These are phyloP conservation scores for Nannobrachium achirus DNA, from an alignment of 2,113 vertebrate genomes.

Conservation along the genomic window DNA sequence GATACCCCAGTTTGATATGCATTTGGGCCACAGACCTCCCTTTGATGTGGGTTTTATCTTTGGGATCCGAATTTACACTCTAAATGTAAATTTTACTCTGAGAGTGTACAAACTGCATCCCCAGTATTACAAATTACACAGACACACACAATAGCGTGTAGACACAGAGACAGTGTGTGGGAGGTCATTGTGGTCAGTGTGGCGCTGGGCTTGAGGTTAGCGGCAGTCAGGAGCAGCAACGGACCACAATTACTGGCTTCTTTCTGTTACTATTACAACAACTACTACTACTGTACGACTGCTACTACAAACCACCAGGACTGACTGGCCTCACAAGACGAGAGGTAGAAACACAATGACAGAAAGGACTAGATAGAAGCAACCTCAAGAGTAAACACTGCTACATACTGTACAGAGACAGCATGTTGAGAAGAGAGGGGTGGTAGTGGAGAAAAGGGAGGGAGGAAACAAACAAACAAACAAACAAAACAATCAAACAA, in stretches of 20 bases:
- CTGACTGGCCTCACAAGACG: slow-evolving; percentile 16
- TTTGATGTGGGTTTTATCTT: too few relatives aligned
- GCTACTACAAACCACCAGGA: slow-evolving; percentile 46
- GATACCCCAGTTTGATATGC: too few relatives aligned
- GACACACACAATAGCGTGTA: slow-evolving; percentile 29
- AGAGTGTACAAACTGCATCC: too few relatives aligned
- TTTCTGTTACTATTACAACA: slow-evolving; percentile 37
- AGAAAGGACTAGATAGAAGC: neutral
- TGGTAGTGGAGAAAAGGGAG: slow-evolving; percentile 1
- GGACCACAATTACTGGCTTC: slow-evolving; percentile 54
- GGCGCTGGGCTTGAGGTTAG: slow-evolving; percentile 58
- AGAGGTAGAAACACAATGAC: slow-evolving; percentile 24
- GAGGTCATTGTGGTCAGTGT: slow-evolving; percentile 67
- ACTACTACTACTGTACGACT: slow-evolving; percentile 13
- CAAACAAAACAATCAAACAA: neutral
- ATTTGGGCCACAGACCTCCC: too few relatives aligned
- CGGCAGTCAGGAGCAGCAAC: slow-evolving; percentile 44
- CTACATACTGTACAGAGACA: too few relatives aligned
- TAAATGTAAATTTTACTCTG: too few relatives aligned
- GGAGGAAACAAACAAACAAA: neutral
- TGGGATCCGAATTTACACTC: too few relatives aligned
- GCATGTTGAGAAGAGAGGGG: neutral
- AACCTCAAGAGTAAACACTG: too few relatives aligned
- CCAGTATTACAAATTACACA: neutral
- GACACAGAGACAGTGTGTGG: slow-evolving; percentile 43